A percentile compares a stretch with the other conserved stretches of the same genome.
These are phyloP conservation scores for Aspidapion aeneum DNA, from an alignment of 2,888 invertebrate genomes.

Conservation along the genomic window DNA sequence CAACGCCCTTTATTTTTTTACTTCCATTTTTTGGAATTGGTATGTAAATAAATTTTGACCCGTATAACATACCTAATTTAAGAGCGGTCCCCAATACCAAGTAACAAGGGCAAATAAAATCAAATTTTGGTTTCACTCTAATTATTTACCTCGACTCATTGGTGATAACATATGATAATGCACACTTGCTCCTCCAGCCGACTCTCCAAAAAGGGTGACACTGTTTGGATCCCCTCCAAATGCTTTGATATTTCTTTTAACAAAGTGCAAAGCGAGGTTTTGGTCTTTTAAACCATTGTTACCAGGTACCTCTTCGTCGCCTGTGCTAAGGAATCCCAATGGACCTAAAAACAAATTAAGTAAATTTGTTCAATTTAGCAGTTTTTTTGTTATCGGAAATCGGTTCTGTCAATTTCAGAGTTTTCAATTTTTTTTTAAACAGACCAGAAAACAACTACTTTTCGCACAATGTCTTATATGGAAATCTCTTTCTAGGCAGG, in stretches of 20 bases:
- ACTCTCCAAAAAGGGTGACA: constrained; percentile 47
- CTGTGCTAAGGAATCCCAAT: constrained; percentile 44
- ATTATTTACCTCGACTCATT: constrained; percentile 40
- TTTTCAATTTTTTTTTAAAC: neutral
- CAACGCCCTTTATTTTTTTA: no score
- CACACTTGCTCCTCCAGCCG: constrained; percentile 47
- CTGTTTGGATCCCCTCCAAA: constrained; percentile 46
- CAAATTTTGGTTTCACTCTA: no score
- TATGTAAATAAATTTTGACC: no score
- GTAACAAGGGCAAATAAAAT: no score
- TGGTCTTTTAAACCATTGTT: constrained; percentile 49
- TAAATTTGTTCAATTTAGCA: no score
- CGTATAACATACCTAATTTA: no score
- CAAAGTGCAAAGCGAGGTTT: constrained; percentile 44
- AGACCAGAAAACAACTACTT: neutral
- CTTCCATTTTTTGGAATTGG: no score
- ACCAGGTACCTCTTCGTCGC: constrained; percentile 45
- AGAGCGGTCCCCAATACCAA: no score
- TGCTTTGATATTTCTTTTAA: constrained; percentile 41
- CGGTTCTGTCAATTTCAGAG: no score
- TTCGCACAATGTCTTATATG: neutral
- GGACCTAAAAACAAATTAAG: constrained; percentile 42
- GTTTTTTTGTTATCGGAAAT: no score
- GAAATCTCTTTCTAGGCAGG: neutral
- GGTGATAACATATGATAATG: constrained; percentile 47